Evolutionary conservation across 2,113 vertebrate genomes (phyloP).

Genomic region (Mesembrinibis cayennensis): DNA sequence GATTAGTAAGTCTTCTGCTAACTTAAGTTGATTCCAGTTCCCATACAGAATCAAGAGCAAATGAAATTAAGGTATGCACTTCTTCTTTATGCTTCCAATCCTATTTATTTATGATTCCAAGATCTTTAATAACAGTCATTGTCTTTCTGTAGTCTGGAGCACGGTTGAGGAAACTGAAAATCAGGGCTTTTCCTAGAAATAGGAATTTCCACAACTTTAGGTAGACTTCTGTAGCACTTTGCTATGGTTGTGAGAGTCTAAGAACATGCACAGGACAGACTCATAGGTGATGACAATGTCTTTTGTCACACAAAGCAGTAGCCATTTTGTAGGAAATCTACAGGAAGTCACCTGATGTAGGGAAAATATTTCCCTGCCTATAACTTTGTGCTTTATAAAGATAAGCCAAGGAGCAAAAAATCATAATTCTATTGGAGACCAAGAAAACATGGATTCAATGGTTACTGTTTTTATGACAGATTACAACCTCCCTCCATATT

Average conservation of each 20-base stretch:
- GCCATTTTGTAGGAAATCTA: not conserved
- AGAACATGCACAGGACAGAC: not conserved
- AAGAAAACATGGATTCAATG: not conserved
- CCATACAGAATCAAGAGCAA: conserved; percentile 31
- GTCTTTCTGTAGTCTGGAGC: not conserved
- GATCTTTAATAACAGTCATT: not conserved
- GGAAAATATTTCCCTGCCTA: not conserved
- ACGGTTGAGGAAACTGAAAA: not conserved
- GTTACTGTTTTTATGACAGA: not conserved
- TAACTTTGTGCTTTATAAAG: not conserved
- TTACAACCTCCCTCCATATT: fast-evolving
- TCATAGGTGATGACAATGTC: fast-evolving
- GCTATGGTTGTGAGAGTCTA: not conserved
- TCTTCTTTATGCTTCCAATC: not conserved
- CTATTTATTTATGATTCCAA: not conserved
- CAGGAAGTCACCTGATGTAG: not conserved
- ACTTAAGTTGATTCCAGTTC: conserved; percentile 41
- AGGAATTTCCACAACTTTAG: not conserved
- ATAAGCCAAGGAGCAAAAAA: not conserved
- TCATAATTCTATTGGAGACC: not conserved
- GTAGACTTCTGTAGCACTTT: not conserved
- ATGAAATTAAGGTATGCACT: not conserved
- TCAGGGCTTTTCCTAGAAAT: not conserved
- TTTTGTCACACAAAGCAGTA: not conserved
- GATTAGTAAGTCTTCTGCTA: conserved; percentile 61